These are phyloP conservation scores for Trissonchulus sp. DNA, from an alignment of 2,888 invertebrate genomes.

Conservation along the genomic window DNA sequence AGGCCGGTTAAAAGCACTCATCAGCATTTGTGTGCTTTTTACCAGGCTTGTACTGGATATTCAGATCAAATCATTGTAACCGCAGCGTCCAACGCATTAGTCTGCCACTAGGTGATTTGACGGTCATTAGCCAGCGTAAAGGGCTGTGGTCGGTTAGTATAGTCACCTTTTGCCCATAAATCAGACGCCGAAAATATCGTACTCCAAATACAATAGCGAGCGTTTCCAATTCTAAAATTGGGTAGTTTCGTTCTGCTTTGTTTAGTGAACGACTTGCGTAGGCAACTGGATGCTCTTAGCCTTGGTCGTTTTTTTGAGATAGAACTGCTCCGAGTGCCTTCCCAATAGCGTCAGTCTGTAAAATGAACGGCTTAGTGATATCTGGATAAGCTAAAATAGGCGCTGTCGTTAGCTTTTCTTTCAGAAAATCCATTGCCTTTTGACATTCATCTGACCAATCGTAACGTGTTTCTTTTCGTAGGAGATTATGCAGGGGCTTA, in stretches of 20 bases:
- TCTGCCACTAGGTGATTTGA: too few species aligned
- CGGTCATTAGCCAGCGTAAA: too few species aligned
- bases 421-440: too few species aligned
- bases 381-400: conserved; percentile 19
- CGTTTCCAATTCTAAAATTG: conserved; percentile 19
- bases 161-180: conserved; percentile 1
- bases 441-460: too few species aligned
- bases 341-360: conserved; percentile 20
- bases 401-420: neutral
- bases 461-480: too few species aligned
- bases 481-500: too few species aligned
- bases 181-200: conserved; percentile 5
- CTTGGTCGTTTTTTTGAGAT: conserved; percentile 11
- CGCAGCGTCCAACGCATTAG: too few species aligned
- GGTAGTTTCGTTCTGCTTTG: conserved; percentile 21
- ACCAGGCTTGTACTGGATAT: too few species aligned
- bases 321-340: conserved; percentile 18
- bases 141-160: conserved; percentile 18
- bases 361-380: conserved; percentile 21
- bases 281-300: conserved; percentile 23
- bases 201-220: conserved; percentile 12
- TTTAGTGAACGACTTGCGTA: conserved; percentile 16
- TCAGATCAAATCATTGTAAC: too few species aligned
- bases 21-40: too few species aligned
- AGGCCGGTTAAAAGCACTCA: too few species aligned